Conservation (phyloP, 2,888 invertebrate genomes). For the Noctua pronuba region DNA sequence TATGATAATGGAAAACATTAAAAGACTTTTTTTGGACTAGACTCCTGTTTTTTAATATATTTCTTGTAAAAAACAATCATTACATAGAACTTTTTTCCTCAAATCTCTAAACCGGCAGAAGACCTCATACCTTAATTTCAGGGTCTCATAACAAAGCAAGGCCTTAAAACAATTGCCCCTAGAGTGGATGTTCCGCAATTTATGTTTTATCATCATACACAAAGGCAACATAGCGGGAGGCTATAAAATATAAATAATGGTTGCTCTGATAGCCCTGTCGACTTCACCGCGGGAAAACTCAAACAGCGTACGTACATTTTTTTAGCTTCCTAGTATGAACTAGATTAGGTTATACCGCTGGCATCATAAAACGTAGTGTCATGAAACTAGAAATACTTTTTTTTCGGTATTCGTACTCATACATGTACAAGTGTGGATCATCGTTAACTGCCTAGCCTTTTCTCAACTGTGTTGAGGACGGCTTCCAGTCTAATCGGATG, state of each 20-base stretch:
- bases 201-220: conserved; percentile 60
- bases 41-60: no score
- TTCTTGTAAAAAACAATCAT: no score
- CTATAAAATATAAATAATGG: conserved; percentile 63
- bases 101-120: background rate
- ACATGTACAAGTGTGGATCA: background rate
- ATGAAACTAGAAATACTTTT: background rate
- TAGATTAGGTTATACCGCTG: conserved; percentile 28
- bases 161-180: conserved; percentile 48
- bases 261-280: conserved; percentile 58
- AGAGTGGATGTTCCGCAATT: conserved; percentile 41
- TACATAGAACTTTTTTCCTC: no score
- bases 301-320: conserved; percentile 31
- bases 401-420: conserved; percentile 5
- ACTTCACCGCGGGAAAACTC: conserved; percentile 52
- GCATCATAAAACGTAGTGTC: conserved; percentile 4
- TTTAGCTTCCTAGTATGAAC: conserved; percentile 29
- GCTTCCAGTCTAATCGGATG: background rate
- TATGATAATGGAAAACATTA: no score
- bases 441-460: background rate
- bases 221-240: conserved; percentile 39
- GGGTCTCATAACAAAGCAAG: conserved; percentile 21
- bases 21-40: no score
- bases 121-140: background rate
- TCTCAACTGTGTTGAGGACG: background rate